Conservation (phyloP, 92 coral and sea anemone genomes). For the Porites cylindrica region DNA sequence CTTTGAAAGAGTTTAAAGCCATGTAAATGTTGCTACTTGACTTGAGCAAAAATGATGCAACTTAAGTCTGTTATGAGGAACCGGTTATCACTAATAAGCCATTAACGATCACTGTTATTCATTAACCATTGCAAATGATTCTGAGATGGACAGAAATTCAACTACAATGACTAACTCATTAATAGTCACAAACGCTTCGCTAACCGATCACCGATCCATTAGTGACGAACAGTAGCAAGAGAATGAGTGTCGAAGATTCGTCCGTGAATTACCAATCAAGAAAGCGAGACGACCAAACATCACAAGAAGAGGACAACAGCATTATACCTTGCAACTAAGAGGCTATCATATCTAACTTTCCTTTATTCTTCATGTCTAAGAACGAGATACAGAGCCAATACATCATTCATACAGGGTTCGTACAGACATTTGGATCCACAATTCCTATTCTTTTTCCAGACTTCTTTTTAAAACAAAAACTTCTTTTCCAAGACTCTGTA, state of each 20-base stretch:
- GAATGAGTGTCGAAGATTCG: neutral
- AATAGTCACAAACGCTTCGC: neutral
- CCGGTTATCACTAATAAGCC: neutral
- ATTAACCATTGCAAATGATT: neutral
- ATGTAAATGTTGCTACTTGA: constrained; percentile 34
- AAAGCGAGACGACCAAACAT: neutral
- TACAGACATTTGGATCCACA: no score
- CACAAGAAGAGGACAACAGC: neutral
- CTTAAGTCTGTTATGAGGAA: neutral
- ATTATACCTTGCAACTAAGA: no score
- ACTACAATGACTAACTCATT: neutral
- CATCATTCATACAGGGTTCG: no score
- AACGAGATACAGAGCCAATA: no score
- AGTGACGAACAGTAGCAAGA: no score
- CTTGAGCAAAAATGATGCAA: neutral
- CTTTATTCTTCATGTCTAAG: no score
- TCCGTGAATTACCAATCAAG: neutral
- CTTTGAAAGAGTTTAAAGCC: constrained; percentile 63
- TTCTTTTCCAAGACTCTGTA: no score
- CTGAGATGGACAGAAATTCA: neutral
- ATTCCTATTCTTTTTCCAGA: no score
- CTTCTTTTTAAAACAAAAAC: no score
- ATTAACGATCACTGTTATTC: neutral
- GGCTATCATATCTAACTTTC: no score
- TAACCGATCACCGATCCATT: neutral